phyloP scores from a whole-genome alignment of 2,113 vertebrate species.

The Seriola rivoliana region DNA sequence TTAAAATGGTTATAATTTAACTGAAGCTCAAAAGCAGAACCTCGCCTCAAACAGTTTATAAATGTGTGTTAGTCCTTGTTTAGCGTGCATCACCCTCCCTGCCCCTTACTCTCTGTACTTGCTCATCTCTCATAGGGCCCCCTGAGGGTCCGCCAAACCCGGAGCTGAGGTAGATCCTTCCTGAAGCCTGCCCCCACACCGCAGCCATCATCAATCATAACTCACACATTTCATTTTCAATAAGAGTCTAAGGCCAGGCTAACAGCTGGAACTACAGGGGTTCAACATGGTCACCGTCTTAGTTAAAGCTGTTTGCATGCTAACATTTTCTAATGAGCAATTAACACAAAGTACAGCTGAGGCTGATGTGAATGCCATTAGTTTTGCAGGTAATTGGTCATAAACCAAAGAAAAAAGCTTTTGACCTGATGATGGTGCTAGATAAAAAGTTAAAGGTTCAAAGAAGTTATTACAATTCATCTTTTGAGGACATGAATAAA shows the following conservation, averaged over 20 bases:
- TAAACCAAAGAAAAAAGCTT: too few relatives aligned
- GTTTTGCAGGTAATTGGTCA: neutral
- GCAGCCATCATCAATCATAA: neutral
- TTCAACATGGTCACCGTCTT: neutral
- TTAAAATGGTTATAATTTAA: neutral
- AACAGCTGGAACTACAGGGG: neutral
- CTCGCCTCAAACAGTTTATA: neutral
- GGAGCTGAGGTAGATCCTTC: neutral
- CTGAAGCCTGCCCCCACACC: neutral
- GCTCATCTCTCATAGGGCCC: neutral
- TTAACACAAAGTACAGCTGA: neutral
- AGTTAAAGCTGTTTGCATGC: neutral
- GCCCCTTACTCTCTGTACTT: neutral
- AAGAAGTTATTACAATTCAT: neutral
- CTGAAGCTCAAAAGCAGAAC: constrained; percentile 1
- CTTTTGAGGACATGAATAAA: neutral
- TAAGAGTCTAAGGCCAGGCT: neutral
- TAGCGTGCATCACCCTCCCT: neutral
- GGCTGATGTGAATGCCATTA: neutral
- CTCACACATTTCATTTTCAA: neutral
- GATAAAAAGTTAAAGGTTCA: neutral
- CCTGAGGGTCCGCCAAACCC: neutral
- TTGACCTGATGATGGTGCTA: neutral
- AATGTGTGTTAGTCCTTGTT: constrained; percentile 3
- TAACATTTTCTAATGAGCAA: neutral